These are phyloP conservation scores for Gyps fulvus DNA, from an alignment of 2,113 vertebrate species.

Conservation along the genomic window DNA sequence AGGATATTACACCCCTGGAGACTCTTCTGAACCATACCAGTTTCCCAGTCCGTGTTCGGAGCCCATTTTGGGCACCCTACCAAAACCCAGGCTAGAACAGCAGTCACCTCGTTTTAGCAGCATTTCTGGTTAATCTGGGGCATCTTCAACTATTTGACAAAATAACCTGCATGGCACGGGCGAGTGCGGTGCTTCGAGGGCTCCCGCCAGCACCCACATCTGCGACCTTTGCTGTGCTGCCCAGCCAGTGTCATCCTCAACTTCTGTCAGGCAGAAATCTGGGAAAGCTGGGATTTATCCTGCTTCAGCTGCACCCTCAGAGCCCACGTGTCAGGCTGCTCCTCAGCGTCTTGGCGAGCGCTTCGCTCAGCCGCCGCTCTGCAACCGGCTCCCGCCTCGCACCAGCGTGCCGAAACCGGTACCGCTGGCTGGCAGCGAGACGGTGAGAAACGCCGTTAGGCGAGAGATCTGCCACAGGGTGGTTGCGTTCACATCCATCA, in stretches of 20 bases:
- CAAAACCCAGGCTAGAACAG: neutral
- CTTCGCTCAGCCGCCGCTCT: neutral
- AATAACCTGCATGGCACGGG: rapidly evolving
- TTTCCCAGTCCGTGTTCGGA: neutral
- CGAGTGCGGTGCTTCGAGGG: neutral
- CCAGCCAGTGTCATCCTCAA: neutral
- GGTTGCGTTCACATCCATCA: rapidly evolving
- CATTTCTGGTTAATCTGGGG: neutral
- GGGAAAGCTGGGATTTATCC: neutral
- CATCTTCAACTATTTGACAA: neutral
- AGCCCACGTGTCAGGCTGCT: neutral
- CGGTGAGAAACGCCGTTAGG: neutral
- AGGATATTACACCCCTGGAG: neutral
- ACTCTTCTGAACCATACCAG: neutral
- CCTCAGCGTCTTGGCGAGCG: neutral
- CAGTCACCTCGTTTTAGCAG: neutral
- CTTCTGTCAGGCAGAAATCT: neutral
- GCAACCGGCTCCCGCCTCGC: neutral
- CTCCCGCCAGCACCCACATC: neutral
- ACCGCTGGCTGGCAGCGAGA: neutral
- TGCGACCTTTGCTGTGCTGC: neutral
- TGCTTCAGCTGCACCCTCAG: no score
- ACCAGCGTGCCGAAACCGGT: neutral
- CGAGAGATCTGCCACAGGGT: neutral
- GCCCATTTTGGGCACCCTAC: neutral